Evolutionary conservation across 1,140 invertebrate genomes (phyloP).

Genomic region (Eumaeus atala): DNA sequence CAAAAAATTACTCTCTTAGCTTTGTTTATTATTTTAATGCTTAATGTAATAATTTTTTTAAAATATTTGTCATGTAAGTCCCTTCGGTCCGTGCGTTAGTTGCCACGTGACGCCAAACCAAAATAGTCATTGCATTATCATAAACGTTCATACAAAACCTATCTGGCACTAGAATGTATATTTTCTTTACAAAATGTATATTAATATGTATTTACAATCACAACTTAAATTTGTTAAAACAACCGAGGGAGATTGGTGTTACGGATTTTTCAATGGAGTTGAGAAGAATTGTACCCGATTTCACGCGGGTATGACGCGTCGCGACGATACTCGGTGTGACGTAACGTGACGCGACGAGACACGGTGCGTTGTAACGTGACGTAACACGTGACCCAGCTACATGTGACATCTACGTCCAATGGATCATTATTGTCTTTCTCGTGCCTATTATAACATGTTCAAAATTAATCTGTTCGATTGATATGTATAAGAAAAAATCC

Average conservation of each 20-base stretch:
- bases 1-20: not conserved
- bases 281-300: constrained; percentile 35
- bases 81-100: constrained; percentile 8
- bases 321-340: too few species aligned
- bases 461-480: constrained; percentile 12
- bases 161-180: constrained; percentile 72
- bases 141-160: constrained; percentile 67
- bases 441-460: not conserved
- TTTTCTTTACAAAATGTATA: constrained; percentile 70
- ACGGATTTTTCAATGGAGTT: constrained; percentile 27
- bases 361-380: too few species aligned
- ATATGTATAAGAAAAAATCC: constrained; percentile 18
- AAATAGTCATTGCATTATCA: constrained; percentile 27
- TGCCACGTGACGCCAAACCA: too few species aligned
- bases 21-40: not conserved
- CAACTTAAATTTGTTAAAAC: constrained; percentile 69
- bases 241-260: constrained; percentile 66
- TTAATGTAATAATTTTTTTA: constrained; percentile 1
- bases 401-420: not conserved
- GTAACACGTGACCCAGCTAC: too few species aligned
- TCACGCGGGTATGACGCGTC: not conserved
- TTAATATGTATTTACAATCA: constrained; percentile 69
- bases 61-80: constrained; percentile 4
- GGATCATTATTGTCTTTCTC: constrained; percentile 9
- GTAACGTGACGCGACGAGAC: too few species aligned